Conservation (phyloP, 2,113 vertebrate genomes). For the Machaerirhynchus nigripectus region DNA sequence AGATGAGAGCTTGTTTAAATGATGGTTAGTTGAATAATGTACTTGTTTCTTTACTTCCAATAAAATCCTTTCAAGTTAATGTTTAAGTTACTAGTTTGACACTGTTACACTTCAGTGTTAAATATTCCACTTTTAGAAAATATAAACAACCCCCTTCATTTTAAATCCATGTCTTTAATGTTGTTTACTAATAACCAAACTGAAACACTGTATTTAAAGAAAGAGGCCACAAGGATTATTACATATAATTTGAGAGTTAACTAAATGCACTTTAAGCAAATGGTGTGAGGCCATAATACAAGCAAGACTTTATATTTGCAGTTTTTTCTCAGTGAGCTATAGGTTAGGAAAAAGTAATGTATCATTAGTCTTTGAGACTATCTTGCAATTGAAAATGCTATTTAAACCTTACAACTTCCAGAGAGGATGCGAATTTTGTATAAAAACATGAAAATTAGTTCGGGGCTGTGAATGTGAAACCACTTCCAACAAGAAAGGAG, state of each 20-base stretch:
- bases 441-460: not conserved
- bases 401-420: not conserved
- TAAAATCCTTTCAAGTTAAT: not conserved
- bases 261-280: not conserved
- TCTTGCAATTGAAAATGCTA: not conserved
- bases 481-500: slow-evolving; percentile 20
- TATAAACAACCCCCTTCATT: not conserved
- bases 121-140: not conserved
- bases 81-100: not conserved
- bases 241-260: not conserved
- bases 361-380: not conserved
- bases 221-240: not conserved
- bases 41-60: not conserved
- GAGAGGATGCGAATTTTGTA: not conserved
- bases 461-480: not conserved
- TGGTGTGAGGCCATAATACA: not conserved
- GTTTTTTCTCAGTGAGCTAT: not conserved
- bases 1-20: not conserved
- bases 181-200: not conserved
- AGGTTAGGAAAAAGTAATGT: not conserved
- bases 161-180: not conserved
- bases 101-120: not conserved
- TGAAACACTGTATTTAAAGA: not conserved
- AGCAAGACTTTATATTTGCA: not conserved
- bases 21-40: not conserved